Conservation (phyloP, 2,797 vertebrate species). For the Acanthurus leucopareius region DNA sequence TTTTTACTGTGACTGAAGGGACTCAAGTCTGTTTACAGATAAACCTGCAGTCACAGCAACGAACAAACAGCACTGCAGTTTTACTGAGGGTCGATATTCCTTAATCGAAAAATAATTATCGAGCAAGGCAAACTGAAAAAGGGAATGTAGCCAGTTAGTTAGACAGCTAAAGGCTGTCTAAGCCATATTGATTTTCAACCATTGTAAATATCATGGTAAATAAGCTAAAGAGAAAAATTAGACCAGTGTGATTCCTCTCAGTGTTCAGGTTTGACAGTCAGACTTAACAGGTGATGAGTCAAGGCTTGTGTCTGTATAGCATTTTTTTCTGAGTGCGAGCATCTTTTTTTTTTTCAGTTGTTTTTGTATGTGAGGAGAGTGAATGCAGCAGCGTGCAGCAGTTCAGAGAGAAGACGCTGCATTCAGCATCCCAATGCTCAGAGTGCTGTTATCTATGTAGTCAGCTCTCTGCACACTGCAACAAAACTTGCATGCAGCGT, state of each 20-base stretch:
- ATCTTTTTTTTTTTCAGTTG: too few relatives aligned
- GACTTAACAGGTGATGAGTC: not conserved
- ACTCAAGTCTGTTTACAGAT: not conserved
- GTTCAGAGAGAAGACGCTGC: too few relatives aligned
- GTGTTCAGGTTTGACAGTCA: not conserved
- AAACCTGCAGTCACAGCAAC: not conserved
- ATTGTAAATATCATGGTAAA: not conserved
- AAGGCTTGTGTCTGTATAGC: too few relatives aligned
- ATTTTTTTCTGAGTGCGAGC: too few relatives aligned
- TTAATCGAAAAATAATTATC: conserved; percentile 8
- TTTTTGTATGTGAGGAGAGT: too few relatives aligned
- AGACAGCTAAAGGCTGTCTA: not conserved
- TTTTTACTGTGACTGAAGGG: conserved; percentile 23
- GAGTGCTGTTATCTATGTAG: too few relatives aligned
- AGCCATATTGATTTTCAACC: not conserved
- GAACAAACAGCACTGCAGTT: conserved; percentile 7
- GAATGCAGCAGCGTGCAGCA: too few relatives aligned
- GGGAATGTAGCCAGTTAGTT: not conserved
- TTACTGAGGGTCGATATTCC: conserved; percentile 7
- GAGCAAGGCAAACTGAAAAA: not conserved
- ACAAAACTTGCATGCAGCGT: too few relatives aligned
- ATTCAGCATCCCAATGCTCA: too few relatives aligned
- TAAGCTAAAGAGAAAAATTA: not conserved
- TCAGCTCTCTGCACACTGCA: too few relatives aligned
- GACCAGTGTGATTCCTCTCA: not conserved